Conservation (phyloP, 2,113 vertebrate species). For the Hippolais icterina region DNA sequence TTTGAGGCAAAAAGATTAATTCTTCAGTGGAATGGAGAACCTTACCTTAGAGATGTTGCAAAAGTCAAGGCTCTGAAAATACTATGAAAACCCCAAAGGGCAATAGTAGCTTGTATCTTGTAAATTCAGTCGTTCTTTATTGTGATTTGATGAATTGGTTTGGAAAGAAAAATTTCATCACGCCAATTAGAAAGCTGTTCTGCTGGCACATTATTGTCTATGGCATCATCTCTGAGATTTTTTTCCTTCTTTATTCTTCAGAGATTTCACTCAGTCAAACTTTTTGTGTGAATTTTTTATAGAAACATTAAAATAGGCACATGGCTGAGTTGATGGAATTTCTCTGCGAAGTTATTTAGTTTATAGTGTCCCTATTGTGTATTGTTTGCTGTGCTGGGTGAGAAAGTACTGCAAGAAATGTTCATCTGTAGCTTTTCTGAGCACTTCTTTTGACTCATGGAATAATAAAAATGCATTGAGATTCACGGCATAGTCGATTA, state of each 20-base stretch:
- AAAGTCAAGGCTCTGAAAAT: neutral
- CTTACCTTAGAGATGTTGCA: neutral
- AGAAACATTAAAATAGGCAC: constrained; percentile 34
- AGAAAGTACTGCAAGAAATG: constrained; percentile 50
- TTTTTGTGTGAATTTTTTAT: constrained; percentile 6
- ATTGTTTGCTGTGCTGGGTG: constrained; percentile 56
- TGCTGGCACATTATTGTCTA: neutral
- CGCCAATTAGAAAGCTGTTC: constrained; percentile 7
- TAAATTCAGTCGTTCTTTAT: neutral
- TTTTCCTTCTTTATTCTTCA: neutral
- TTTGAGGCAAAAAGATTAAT: neutral
- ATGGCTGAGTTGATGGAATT: constrained; percentile 54
- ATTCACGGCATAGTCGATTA: constrained; percentile 30
- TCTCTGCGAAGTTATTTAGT: constrained; percentile 37
- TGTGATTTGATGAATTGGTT: neutral
- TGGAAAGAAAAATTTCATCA: neutral
- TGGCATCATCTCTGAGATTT: neutral
- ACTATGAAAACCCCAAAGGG: neutral
- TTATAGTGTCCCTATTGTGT: constrained; percentile 50
- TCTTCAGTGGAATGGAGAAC: neutral
- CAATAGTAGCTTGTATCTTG: neutral
- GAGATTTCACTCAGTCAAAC: neutral
- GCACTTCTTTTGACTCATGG: constrained; percentile 30
- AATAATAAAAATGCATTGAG: constrained; percentile 58
- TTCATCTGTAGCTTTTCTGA: constrained; percentile 31